Evolutionary conservation across 2,113 vertebrate species (phyloP), one percentile per base, ranked within the genome.

Genomic region (Varanus komodoensis): DNA sequence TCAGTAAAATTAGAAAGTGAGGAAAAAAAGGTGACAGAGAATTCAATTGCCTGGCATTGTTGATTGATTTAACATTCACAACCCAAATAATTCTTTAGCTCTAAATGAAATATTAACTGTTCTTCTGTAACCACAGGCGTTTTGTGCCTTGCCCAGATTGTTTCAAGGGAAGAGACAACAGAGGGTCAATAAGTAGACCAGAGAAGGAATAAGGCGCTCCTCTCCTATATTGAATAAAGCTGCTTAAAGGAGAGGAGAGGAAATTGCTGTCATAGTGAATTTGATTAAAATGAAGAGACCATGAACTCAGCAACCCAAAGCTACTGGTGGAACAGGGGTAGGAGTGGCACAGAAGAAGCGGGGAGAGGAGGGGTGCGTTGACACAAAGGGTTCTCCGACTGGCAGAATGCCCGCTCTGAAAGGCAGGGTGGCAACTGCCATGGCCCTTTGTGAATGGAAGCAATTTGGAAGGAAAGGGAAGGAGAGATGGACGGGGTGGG

Each of bases 31-130:
- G 25, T 88, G 17, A 15, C 54, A 92, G 23, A 87, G 6, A 12
- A 9, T 75, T 89, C 88, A 25, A 34, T 34, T 77, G 32, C 29
- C 84, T 83, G 27, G n/a, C 77, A 32, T n/a, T 87, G 6, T 81
- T 91, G 74, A 50, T 87, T 90, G 92, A 87, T 94, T 68, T 93
- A 87, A 90, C 83, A 90, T 93, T 92, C 4, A 9, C 48, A 88
- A 69, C 69, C 88, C 25, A 90, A 88, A 79, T 93, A 81, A 80
- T 74, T 93, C 34, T 34, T 94, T 90, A 34, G 14, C 86, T 90
- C 57, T 44, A 84, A 94, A 87, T 91, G 77, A 87, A 90, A 83
- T 93, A 87, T 89, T 92, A 90, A 68, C 44, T 91, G 80, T 84
- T 75, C 12, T 93, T 25, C 44, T 89, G 54, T 74, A 83, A 81